Percentiles rank a stretch among this genome's conserved stretches.
Evolutionary conservation across 2,113 vertebrate species (phyloP).

Genomic region (Xiphias gladius): DNA sequence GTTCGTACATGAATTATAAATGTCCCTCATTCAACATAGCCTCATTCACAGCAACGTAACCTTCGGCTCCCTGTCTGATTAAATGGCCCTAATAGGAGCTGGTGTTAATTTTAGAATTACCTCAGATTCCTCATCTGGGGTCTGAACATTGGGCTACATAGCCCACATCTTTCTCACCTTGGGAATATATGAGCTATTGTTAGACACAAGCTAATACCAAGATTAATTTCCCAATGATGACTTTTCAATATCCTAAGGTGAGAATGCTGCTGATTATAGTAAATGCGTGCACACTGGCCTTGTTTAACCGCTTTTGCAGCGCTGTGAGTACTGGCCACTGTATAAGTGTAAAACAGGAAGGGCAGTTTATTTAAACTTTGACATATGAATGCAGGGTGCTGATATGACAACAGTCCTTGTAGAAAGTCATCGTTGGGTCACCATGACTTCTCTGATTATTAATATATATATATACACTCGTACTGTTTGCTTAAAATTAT

Average conservation of each 20-base stretch:
- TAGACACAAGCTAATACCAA: slow-evolving; percentile 40
- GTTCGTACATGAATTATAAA: slow-evolving; percentile 50
- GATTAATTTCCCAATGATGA: slow-evolving; percentile 44
- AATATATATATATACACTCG: neutral
- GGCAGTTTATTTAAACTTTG: neutral
- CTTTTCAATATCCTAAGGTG: slow-evolving; percentile 41
- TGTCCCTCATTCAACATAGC: slow-evolving; percentile 51
- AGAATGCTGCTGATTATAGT: slow-evolving; percentile 25
- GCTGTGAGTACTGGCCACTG: neutral
- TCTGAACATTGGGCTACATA: slow-evolving; percentile 44
- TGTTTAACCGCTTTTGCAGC: neutral
- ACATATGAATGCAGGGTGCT: neutral
- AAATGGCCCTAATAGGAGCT: slow-evolving; percentile 62
- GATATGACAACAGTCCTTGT: slow-evolving; percentile 15
- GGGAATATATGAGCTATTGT: slow-evolving; percentile 61
- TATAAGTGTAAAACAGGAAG: neutral
- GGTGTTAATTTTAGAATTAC: slow-evolving; percentile 63
- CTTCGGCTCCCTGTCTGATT: slow-evolving; percentile 48
- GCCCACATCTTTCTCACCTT: slow-evolving; percentile 49
- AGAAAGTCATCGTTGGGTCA: slow-evolving; percentile 39
- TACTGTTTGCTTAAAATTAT: slow-evolving; percentile 24
- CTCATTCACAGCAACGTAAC: slow-evolving; percentile 55
- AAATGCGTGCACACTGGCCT: neutral
- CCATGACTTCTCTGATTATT: slow-evolving; percentile 8
- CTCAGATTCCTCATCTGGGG: slow-evolving; percentile 43